Conservation (phyloP, 2,113 vertebrate genomes). For the Tetrax tetrax region DNA sequence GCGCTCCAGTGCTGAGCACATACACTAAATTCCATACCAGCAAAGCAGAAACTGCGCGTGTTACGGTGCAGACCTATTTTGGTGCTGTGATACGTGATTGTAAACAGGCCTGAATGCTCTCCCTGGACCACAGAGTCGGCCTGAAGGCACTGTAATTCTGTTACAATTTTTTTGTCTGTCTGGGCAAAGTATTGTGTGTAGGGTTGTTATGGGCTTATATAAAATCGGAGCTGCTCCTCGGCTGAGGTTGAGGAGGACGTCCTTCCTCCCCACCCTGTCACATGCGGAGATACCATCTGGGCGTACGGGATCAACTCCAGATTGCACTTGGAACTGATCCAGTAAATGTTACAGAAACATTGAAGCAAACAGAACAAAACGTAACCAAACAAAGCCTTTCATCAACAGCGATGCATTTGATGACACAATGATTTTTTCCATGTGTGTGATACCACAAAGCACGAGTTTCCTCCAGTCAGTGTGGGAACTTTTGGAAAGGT, state of each 20-base stretch:
- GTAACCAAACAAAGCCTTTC: background rate
- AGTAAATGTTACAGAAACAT: background rate
- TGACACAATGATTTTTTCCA: background rate
- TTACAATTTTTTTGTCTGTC: background rate
- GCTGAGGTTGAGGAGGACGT: background rate
- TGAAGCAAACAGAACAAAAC: background rate
- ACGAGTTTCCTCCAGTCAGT: background rate
- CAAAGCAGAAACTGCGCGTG: background rate
- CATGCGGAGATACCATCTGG: conserved; percentile 25
- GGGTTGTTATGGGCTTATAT: background rate
- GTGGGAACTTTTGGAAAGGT: background rate
- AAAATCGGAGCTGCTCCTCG: background rate
- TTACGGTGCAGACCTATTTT: too few relatives aligned
- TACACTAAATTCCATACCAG: background rate
- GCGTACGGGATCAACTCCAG: background rate
- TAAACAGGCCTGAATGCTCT: background rate
- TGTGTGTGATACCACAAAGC: background rate
- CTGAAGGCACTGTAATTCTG: background rate
- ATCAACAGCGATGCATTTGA: fast-evolving
- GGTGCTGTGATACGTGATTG: background rate
- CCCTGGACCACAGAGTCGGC: background rate
- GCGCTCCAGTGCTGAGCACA: fast-evolving
- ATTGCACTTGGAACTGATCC: background rate
- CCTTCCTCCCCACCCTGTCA: background rate
- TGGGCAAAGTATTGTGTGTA: background rate